These are phyloP conservation scores for Acridotheres tristis DNA, from an alignment of 2,797 vertebrate species.

Conservation along the genomic window DNA sequence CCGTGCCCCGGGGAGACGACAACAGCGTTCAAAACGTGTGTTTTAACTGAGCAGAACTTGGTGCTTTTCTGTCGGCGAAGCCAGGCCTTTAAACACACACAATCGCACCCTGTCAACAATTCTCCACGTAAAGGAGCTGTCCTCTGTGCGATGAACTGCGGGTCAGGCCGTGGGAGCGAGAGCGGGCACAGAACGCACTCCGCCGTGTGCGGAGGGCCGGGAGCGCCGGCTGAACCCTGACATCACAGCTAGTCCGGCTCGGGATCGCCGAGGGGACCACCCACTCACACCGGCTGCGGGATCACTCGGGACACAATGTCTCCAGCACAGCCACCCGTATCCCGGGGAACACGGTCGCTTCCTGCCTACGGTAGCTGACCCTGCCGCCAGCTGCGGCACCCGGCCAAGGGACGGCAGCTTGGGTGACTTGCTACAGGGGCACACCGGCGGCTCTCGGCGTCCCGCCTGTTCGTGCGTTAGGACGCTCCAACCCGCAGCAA, in stretches of 20 bases:
- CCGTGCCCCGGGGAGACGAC: rapidly evolving
- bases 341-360: rapidly evolving
- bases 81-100: neutral
- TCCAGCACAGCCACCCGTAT: rapidly evolving
- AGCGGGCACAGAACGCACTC: rapidly evolving
- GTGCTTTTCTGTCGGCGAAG: neutral
- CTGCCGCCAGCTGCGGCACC: neutral
- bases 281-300: neutral
- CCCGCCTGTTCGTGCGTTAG: rapidly evolving
- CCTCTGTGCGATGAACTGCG: rapidly evolving
- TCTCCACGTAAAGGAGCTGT: rapidly evolving
- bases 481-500: no score
- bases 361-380: no score
- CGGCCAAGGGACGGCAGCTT: no score
- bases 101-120: rapidly evolving
- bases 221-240: rapidly evolving
- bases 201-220: rapidly evolving
- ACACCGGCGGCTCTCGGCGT: rapidly evolving
- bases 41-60: rapidly evolving
- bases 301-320: neutral
- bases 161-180: rapidly evolving
- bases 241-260: rapidly evolving
- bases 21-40: neutral
- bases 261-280: rapidly evolving
- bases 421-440: neutral